Percentiles rank a stretch among this genome's conserved stretches.
Evolutionary conservation across 2,797 vertebrate species (phyloP).

Genomic region (Danio choprae): DNA sequence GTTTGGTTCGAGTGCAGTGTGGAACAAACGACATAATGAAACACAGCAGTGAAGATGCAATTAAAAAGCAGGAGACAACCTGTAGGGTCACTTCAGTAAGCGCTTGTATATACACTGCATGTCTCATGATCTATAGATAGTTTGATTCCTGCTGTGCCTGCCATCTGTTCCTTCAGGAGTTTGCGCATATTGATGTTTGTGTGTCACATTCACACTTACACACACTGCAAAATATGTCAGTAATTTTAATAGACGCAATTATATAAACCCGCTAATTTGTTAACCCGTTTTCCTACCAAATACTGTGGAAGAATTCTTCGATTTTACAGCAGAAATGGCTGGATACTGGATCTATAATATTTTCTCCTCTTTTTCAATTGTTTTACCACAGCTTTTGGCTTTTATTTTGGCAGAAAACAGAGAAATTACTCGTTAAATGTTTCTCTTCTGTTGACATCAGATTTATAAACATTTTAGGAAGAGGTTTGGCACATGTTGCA

Average conservation of each 20-base stretch:
- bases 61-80: background rate
- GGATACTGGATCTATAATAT: too few species aligned
- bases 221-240: background rate
- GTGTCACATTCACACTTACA: background rate
- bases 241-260: background rate
- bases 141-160: conserved; percentile 6
- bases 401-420: too few species aligned
- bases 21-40: background rate
- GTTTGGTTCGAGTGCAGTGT: background rate
- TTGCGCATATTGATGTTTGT: conserved; percentile 32
- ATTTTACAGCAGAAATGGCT: background rate
- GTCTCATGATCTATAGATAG: conserved; percentile 10
- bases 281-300: background rate
- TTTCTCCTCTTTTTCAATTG: too few species aligned
- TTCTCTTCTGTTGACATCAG: too few species aligned
- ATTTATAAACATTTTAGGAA: too few species aligned
- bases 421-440: too few species aligned
- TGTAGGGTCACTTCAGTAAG: background rate
- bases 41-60: background rate
- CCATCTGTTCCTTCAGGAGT: conserved; percentile 54
- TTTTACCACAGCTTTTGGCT: too few species aligned
- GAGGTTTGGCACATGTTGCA: too few species aligned
- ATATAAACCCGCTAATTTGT: background rate
- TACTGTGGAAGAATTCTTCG: background rate
- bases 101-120: conserved; percentile 2